These are phyloP conservation scores for Acleris holmiana DNA, from an alignment of 2,888 invertebrate species.

Conservation along the genomic window DNA sequence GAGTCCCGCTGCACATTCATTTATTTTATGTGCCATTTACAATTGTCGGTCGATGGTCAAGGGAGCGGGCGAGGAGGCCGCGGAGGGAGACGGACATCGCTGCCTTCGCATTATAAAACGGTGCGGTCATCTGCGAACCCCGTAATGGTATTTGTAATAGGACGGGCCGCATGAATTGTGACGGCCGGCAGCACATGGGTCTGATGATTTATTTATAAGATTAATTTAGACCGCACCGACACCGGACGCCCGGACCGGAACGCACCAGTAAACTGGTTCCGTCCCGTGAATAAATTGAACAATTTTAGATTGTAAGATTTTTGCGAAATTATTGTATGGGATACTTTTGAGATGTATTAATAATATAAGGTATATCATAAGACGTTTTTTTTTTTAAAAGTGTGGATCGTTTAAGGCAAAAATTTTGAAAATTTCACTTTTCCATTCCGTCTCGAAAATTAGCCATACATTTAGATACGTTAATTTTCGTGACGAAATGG, in stretches of 20 bases:
- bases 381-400: too few relatives aligned
- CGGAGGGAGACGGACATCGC: constrained; percentile 58
- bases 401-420: too few relatives aligned
- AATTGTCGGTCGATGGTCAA: constrained; percentile 86
- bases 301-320: constrained; percentile 25
- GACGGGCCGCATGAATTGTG: constrained; percentile 73
- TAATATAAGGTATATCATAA: too few relatives aligned
- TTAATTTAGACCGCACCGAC: constrained; percentile 57
- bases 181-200: constrained; percentile 67
- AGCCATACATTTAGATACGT: too few relatives aligned
- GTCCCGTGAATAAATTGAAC: constrained; percentile 37
- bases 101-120: constrained; percentile 84
- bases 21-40: constrained; percentile 86
- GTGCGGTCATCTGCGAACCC: constrained; percentile 84
- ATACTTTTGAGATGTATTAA: too few relatives aligned
- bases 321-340: not conserved
- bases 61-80: constrained; percentile 70
- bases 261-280: constrained; percentile 39
- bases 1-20: constrained; percentile 85
- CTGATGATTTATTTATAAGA: constrained; percentile 75
- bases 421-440: too few relatives aligned
- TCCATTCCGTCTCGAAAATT: too few relatives aligned
- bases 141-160: constrained; percentile 82
- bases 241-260: constrained; percentile 44
- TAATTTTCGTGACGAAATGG: too few relatives aligned